These are phyloP conservation scores for Tapera naevia DNA, from an alignment of 2,797 vertebrate genomes.

Conservation along the genomic window DNA sequence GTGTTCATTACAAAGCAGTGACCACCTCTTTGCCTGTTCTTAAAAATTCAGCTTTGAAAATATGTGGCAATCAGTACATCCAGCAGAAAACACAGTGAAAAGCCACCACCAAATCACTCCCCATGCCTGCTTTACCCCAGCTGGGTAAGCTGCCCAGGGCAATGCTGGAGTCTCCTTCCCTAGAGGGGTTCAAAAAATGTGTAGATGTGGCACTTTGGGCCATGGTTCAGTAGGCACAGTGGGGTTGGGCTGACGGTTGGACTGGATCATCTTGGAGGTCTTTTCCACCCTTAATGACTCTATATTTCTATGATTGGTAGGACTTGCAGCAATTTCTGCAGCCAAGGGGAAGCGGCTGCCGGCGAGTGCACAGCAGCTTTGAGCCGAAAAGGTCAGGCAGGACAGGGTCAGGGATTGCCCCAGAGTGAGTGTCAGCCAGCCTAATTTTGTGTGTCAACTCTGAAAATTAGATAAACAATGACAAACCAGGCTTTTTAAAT, in stretches of 20 bases:
- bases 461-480: slow-evolving; percentile 88
- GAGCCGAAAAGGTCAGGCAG: slow-evolving; percentile 72
- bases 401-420: slow-evolving; percentile 66
- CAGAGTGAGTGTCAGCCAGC: slow-evolving; percentile 76
- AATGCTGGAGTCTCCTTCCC: no score
- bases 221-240: no score
- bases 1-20: fast-evolving
- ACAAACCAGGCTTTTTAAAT: slow-evolving; percentile 84
- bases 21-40: background rate
- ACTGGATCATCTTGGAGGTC: no score
- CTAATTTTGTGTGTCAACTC: slow-evolving; percentile 84
- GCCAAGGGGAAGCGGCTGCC: slow-evolving; percentile 25
- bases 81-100: background rate
- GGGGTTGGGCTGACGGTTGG: no score
- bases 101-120: background rate
- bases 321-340: background rate
- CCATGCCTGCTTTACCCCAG: background rate
- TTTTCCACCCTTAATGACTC: no score
- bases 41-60: background rate
- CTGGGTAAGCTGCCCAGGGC: background rate
- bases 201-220: no score
- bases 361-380: background rate
- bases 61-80: fast-evolving
- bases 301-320: background rate
- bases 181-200: no score